Percentiles rank a stretch among this genome's conserved stretches.
These are phyloP conservation scores for Eurystomus gularis DNA, from an alignment of 2,113 vertebrate species.

Conservation along the genomic window DNA sequence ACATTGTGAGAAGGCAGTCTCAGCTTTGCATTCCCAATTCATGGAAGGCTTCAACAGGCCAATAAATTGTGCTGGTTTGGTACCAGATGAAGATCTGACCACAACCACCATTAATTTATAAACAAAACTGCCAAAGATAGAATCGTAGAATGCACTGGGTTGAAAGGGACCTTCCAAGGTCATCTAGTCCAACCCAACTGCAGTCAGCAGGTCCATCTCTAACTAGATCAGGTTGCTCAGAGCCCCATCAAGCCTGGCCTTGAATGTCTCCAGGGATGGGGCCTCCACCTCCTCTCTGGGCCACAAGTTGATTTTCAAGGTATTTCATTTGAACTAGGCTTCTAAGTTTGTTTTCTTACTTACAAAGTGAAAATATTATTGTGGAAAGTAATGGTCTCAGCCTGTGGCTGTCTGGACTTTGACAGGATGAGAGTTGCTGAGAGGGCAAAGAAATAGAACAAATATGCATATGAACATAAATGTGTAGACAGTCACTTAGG, in stretches of 20 bases:
- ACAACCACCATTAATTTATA: not conserved
- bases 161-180: too few relatives aligned
- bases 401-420: not conserved
- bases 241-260: not conserved
- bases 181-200: not conserved
- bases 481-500: not conserved
- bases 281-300: not conserved
- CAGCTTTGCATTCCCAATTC: not conserved
- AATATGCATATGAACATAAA: not conserved
- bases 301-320: not conserved
- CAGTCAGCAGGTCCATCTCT: not conserved
- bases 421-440: not conserved
- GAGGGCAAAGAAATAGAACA: not conserved
- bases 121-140: not conserved
- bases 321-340: not conserved
- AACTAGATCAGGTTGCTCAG: not conserved
- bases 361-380: not conserved
- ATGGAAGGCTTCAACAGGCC: not conserved
- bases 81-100: not conserved
- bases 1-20: not conserved
- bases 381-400: not conserved
- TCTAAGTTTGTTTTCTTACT: not conserved
- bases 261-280: not conserved
- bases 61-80: not conserved
- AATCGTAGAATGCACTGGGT: too few relatives aligned